Conservation (phyloP, 2,797 vertebrate species). For the Capromys pilorides region DNA sequence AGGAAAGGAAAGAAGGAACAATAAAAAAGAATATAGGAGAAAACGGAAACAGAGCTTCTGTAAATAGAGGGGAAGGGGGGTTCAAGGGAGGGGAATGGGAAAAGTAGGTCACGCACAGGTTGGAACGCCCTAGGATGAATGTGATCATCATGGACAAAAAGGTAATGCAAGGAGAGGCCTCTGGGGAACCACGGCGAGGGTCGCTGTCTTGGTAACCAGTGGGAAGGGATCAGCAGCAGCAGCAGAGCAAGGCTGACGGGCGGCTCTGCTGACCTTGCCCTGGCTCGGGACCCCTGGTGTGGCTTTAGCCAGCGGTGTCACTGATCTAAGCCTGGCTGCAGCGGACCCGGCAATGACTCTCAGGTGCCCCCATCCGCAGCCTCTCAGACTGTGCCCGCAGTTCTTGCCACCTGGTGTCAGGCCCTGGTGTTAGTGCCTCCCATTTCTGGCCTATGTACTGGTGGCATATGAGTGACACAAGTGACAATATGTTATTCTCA, state of each 20-base stretch:
- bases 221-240: neutral
- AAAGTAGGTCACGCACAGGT: neutral
- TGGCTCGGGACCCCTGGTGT: neutral
- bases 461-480: neutral
- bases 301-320: neutral
- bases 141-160: neutral
- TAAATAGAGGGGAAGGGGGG: neutral
- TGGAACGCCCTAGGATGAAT: fast-evolving
- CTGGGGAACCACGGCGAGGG: neutral
- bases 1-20: neutral
- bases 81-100: neutral
- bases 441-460: neutral
- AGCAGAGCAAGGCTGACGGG: neutral
- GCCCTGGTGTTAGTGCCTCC: too few relatives aligned
- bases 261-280: neutral
- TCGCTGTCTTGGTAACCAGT: neutral
- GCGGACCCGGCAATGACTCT: neutral
- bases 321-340: neutral
- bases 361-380: neutral
- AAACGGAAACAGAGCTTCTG: neutral
- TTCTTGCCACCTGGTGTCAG: neutral
- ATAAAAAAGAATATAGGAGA: neutral
- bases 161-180: neutral
- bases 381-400: too few relatives aligned
- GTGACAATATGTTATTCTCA: neutral